Conservation (phyloP, 1,140 invertebrate species). For the Anastrepha ludens region DNA sequence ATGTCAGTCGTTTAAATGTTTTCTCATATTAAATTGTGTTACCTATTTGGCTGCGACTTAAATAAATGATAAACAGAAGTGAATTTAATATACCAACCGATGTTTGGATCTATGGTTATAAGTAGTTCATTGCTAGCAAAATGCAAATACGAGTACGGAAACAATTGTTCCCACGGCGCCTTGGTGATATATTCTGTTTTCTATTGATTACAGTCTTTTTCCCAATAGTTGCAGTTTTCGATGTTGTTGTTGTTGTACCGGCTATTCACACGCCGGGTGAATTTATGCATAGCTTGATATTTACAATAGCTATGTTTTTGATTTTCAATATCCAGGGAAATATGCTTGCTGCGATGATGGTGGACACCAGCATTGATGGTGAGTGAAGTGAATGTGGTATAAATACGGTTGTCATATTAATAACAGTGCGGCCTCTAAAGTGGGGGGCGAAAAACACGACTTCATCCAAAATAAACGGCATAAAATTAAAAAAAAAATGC, state of each 20-base stretch:
- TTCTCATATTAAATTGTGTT: constrained; percentile 7
- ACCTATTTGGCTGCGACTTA: background rate
- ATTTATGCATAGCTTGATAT: constrained; percentile 78
- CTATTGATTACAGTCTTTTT: constrained; percentile 54
- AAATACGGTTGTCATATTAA: background rate
- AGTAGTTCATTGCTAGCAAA: background rate
- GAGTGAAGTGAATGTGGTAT: constrained; percentile 16
- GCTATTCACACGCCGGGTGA: constrained; percentile 73
- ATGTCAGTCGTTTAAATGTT: background rate
- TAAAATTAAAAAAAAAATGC: too few relatives aligned
- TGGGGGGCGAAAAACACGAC: too few relatives aligned
- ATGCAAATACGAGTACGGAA: constrained; percentile 49
- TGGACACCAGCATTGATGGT: constrained; percentile 81
- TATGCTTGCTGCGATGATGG: constrained; percentile 80
- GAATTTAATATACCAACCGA: background rate
- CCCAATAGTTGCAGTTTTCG: constrained; percentile 61
- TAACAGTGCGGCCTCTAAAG: too few relatives aligned
- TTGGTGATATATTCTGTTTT: constrained; percentile 55
- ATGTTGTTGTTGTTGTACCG: constrained; percentile 81
- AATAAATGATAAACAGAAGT: background rate
- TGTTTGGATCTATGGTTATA: background rate
- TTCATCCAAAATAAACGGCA: too few relatives aligned
- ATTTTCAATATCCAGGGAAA: constrained; percentile 86
- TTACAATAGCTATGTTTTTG: constrained; percentile 80
- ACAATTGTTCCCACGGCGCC: constrained; percentile 52